A percentile compares a stretch with the other conserved stretches of the same genome.
Conservation (phyloP, 2,797 vertebrate genomes). For the Pterois miles region DNA sequence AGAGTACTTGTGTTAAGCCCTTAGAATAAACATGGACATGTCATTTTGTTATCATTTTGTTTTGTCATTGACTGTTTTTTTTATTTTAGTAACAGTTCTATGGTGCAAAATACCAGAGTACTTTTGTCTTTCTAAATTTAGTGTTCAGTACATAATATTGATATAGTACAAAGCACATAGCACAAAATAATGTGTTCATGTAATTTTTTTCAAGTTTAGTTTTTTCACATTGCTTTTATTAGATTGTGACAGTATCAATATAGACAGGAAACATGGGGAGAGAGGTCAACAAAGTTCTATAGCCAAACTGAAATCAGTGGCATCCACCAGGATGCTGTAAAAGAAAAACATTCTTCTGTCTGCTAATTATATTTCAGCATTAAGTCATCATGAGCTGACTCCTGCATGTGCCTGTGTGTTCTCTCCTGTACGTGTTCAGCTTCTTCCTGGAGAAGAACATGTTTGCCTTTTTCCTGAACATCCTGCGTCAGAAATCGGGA, state of each 20-base stretch:
- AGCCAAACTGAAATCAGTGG: background rate
- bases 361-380: background rate
- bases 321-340: background rate
- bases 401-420: background rate
- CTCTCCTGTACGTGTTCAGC: conserved; percentile 70
- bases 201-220: too few relatives aligned
- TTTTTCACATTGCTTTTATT: background rate
- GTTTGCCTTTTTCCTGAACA: conserved; percentile 99
- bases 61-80: background rate
- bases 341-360: background rate
- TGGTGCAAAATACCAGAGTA: background rate
- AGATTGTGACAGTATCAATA: background rate
- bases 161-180: background rate
- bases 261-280: background rate
- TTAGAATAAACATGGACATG: background rate
- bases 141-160: background rate
- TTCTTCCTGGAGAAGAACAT: conserved; percentile 99
- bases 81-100: background rate
- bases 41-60: background rate
- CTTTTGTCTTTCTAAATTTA: background rate
- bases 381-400: background rate
- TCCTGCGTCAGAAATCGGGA: conserved; percentile 96
- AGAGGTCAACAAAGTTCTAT: background rate
- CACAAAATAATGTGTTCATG: too few relatives aligned
- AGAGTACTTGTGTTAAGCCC: background rate